These are phyloP conservation scores for Gambusia affinis DNA, from an alignment of 2,113 vertebrate genomes.

Conservation along the genomic window DNA sequence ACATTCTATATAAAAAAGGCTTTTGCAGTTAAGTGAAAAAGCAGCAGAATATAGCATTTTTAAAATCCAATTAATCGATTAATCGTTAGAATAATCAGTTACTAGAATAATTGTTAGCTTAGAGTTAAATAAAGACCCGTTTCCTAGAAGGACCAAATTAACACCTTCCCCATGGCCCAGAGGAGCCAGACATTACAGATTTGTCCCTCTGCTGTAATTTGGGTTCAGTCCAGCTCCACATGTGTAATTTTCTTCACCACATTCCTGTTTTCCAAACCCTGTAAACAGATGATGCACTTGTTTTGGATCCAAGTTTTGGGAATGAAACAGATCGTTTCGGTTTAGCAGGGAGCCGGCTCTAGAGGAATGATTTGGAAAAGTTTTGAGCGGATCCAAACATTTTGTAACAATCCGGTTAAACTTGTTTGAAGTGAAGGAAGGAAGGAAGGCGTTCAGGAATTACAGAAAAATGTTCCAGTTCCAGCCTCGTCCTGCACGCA, in stretches of 20 bases:
- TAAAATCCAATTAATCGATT: too few species aligned
- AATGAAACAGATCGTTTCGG: not conserved
- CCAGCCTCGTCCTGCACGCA: slow-evolving; percentile 1
- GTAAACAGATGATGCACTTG: not conserved
- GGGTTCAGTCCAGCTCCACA: not conserved
- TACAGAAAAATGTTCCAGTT: not conserved
- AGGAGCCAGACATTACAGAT: not conserved
- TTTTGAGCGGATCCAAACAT: not conserved
- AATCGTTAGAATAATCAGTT: too few species aligned
- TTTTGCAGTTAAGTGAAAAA: too few species aligned
- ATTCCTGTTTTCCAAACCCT: not conserved
- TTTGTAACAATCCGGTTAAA: not conserved
- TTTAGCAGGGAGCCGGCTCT: not conserved
- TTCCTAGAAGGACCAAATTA: not conserved
- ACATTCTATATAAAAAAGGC: too few species aligned
- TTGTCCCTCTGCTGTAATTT: not conserved
- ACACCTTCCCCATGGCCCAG: not conserved
- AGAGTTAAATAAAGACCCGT: too few species aligned
- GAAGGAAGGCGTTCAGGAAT: not conserved
- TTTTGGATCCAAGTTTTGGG: too few species aligned
- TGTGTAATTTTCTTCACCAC: not conserved
- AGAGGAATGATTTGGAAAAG: not conserved
- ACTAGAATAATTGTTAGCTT: too few species aligned
- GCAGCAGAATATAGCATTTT: too few species aligned
- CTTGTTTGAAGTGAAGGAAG: not conserved